Evolutionary conservation across 1,140 invertebrate species (phyloP).

Genomic region (Agraylea sexmaculata): DNA sequence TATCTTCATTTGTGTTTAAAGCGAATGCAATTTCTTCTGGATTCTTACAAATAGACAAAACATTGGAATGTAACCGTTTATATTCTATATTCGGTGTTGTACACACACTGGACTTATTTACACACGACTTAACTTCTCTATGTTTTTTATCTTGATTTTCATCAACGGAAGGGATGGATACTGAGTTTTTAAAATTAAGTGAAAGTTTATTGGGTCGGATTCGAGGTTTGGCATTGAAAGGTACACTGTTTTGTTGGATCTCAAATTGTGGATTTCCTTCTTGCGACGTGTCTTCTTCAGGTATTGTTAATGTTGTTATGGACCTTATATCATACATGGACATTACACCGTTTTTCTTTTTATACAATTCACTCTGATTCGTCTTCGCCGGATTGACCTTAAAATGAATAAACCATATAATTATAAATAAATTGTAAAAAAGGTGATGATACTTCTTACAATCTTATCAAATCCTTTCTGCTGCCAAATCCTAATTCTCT

Average conservation of each 20-base stretch:
- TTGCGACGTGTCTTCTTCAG: slow-evolving; percentile 49
- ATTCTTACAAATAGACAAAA: slow-evolving; percentile 55
- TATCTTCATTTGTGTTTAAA: no score
- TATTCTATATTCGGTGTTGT: slow-evolving; percentile 63
- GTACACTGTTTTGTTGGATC: slow-evolving; percentile 29
- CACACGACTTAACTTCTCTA: slow-evolving; percentile 29
- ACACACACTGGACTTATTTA: slow-evolving; percentile 56
- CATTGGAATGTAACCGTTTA: slow-evolving; percentile 56
- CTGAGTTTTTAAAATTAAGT: slow-evolving; percentile 40
- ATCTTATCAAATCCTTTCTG: slow-evolving; percentile 18
- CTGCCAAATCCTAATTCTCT: slow-evolving; percentile 20
- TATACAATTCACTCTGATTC: no score
- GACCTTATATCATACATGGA: no score
- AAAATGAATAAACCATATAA: no score
- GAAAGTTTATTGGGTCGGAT: slow-evolving; percentile 43
- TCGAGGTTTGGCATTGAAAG: slow-evolving; percentile 37
- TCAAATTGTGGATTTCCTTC: slow-evolving; percentile 23
- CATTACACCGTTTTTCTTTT: no score
- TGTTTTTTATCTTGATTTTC: slow-evolving; percentile 26
- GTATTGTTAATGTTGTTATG: no score
- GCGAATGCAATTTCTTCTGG: no score
- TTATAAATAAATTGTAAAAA: no score
- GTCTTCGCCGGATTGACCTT: no score
- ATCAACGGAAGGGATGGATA: slow-evolving; percentile 42
- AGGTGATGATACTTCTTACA: no score